Evolutionary conservation across 1,140 invertebrate species (phyloP).

Genomic region (Eueides isabella): DNA sequence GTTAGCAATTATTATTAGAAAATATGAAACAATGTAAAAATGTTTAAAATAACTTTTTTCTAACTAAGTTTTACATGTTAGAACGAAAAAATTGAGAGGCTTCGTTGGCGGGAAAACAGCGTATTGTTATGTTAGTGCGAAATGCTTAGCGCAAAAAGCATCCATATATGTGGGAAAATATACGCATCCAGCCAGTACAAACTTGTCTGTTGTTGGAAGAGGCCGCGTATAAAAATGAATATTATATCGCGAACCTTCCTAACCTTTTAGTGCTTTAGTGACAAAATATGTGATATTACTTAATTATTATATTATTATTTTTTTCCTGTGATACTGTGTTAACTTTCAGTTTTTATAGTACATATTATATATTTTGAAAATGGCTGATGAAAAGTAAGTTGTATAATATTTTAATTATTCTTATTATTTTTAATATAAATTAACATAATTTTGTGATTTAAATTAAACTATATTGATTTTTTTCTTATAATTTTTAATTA

Average conservation of each 20-base stretch:
- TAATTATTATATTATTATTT: conserved; percentile 29
- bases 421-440: background rate
- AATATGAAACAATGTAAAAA: too few relatives aligned
- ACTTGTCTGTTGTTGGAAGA: conserved; percentile 32
- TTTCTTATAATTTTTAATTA: background rate
- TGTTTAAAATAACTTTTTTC: too few relatives aligned
- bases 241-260: conserved; percentile 19
- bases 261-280: conserved; percentile 28
- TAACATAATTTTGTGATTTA: background rate
- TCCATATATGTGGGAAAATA: conserved; percentile 46
- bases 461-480: background rate
- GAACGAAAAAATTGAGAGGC: background rate
- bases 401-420: background rate
- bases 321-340: conserved; percentile 60
- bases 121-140: conserved; percentile 19
- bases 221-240: conserved; percentile 33
- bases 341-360: conserved; percentile 33
- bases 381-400: conserved; percentile 66
- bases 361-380: conserved; percentile 37
- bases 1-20: too few relatives aligned
- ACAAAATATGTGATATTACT: conserved; percentile 53
- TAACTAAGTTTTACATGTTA: conserved; percentile 15
- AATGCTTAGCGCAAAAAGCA: conserved; percentile 36
- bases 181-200: conserved; percentile 45
- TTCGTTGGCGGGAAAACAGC: conserved; percentile 16